Conservation (phyloP, 1,140 invertebrate species). For the Drosophila sulfurigaster region DNA sequence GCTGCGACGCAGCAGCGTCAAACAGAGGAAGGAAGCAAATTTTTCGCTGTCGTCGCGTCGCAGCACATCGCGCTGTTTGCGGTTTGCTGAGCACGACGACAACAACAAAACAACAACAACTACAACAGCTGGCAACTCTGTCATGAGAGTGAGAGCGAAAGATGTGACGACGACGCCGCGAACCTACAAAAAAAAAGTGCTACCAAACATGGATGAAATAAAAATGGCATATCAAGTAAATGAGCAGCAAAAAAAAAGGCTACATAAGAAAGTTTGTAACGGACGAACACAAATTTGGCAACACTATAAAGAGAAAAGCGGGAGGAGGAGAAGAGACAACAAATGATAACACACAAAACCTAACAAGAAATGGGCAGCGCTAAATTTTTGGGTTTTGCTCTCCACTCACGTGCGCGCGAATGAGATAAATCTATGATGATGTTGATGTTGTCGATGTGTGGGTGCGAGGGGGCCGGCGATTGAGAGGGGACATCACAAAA, state of each 20-base stretch:
- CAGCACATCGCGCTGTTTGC: conserved; percentile 29
- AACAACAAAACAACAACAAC: conserved; percentile 44
- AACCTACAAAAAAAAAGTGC: conserved; percentile 36
- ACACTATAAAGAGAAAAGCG: conserved; percentile 17
- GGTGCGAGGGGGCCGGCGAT: conserved; percentile 41
- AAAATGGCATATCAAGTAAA: conserved; percentile 20
- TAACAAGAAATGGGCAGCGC: conserved; percentile 52
- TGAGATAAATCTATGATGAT: conserved; percentile 83
- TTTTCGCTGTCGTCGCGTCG: conserved; percentile 22
- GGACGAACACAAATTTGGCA: conserved; percentile 56
- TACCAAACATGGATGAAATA: conserved; percentile 54
- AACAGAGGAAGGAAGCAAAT: conserved; percentile 45
- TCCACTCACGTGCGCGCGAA: conserved; percentile 74
- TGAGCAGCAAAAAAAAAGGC: conserved; percentile 4
- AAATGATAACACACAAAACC: conserved; percentile 58
- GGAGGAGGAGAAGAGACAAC: conserved; percentile 31
- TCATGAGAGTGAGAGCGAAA: conserved; percentile 41
- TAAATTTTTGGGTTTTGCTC: conserved; percentile 66
- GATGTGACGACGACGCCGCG: conserved; percentile 9
- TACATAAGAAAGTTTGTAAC: conserved; percentile 67
- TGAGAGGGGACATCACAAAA: no score
- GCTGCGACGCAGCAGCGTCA: background rate
- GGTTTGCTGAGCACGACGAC: conserved; percentile 41
- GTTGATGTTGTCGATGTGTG: conserved; percentile 52
- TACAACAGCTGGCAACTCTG: conserved; percentile 37